Evolutionary conservation across 2,888 invertebrate genomes (phyloP).

Genomic region (Euzophera pinguis): DNA sequence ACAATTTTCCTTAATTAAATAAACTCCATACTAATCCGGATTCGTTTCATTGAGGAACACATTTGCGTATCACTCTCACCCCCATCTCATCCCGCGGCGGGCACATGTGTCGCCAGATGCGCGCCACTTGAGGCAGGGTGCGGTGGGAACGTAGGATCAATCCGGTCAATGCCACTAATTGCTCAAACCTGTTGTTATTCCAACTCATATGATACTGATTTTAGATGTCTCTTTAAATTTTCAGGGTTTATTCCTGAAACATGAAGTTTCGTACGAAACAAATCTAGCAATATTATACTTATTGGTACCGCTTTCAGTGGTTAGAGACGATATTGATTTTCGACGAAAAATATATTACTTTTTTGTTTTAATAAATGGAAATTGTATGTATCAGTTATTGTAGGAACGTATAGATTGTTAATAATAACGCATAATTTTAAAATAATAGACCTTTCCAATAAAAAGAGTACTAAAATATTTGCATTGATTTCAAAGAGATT

Average conservation of each 20-base stretch:
- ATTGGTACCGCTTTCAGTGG: too few relatives aligned
- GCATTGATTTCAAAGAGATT: too few relatives aligned
- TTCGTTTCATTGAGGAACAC: background rate
- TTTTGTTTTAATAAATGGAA: too few relatives aligned
- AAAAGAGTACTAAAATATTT: too few relatives aligned
- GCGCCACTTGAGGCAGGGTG: constrained; percentile 54
- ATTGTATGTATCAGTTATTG: too few relatives aligned
- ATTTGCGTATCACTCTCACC: constrained; percentile 11
- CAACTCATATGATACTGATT: constrained; percentile 1
- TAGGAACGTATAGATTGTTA: too few relatives aligned
- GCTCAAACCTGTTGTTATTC: constrained; percentile 4
- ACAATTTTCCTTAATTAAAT: background rate
- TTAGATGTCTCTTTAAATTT: background rate
- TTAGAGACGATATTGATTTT: too few relatives aligned
- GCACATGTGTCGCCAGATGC: constrained; percentile 64
- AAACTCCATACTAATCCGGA: background rate
- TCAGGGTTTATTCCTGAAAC: background rate
- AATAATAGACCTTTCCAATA: too few relatives aligned
- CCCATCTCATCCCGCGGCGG: background rate
- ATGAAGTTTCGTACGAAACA: too few relatives aligned
- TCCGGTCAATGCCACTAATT: constrained; percentile 13
- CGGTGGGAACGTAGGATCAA: constrained; percentile 47
- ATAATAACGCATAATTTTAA: too few relatives aligned
- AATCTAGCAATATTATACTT: too few relatives aligned
- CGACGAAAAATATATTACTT: too few relatives aligned